Conservation (phyloP, 1,140 invertebrate species). For the Euglossa dilemma region DNA sequence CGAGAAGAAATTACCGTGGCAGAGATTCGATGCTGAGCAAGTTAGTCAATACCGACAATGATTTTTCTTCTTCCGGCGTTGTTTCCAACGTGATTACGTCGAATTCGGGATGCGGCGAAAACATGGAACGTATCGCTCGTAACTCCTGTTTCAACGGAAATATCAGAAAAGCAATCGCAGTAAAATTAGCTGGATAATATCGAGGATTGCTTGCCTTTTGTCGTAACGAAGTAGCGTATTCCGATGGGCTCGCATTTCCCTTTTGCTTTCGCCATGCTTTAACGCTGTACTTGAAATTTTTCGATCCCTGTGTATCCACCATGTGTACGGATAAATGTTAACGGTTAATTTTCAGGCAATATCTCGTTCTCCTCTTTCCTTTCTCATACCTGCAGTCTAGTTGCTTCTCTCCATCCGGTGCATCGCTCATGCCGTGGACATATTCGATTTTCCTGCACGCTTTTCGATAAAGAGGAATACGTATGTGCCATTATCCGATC, state of each 20-base stretch:
- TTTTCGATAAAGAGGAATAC: conserved; percentile 76
- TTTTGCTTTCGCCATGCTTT: background rate
- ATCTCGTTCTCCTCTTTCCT: conserved; percentile 66
- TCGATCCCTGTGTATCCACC: background rate
- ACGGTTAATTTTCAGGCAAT: conserved; percentile 68
- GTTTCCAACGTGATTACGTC: background rate
- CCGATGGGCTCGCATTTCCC: background rate
- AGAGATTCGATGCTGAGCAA: background rate
- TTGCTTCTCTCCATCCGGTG: conserved; percentile 42
- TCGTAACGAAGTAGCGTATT: background rate
- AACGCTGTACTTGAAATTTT: background rate
- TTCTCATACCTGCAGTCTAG: conserved; percentile 57
- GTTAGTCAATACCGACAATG: background rate
- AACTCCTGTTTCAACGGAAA: conserved; percentile 4
- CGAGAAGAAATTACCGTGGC: background rate
- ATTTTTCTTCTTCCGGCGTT: background rate
- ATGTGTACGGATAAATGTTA: background rate
- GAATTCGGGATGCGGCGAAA: background rate
- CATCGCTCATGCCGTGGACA: conserved; percentile 73
- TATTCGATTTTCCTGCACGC: conserved; percentile 18
- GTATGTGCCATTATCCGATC: conserved; percentile 83
- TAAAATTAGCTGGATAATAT: background rate
- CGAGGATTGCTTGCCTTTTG: background rate
- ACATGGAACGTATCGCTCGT: conserved; percentile 9
- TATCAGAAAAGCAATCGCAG: background rate